phyloP scores from a whole-genome alignment of 1,140 invertebrate genomes.

The Drosophila santomea region DNA sequence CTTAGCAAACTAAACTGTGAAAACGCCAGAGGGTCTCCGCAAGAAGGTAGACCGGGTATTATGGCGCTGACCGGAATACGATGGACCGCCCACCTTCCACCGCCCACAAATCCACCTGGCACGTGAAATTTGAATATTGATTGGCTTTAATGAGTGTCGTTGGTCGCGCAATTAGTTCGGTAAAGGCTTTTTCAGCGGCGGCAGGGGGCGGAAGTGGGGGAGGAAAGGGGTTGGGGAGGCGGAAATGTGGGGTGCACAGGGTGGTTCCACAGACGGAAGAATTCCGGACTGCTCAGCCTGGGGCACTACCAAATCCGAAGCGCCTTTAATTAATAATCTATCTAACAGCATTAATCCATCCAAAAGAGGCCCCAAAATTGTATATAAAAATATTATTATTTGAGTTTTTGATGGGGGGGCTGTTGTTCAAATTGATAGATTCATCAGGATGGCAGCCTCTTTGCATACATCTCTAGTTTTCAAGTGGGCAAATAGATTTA shows the following conservation, averaged over 20 bases:
- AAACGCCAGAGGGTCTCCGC: slow-evolving; percentile 48
- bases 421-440: too few species aligned
- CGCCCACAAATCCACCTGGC: background rate
- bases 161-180: slow-evolving; percentile 67
- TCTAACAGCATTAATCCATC: too few species aligned
- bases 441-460: too few species aligned
- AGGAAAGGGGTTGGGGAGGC: slow-evolving; percentile 5
- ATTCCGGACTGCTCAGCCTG: too few species aligned
- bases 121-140: slow-evolving; percentile 78
- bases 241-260: slow-evolving; percentile 8
- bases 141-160: slow-evolving; percentile 77
- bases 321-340: too few species aligned
- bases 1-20: slow-evolving; percentile 79
- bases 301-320: too few species aligned
- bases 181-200: background rate
- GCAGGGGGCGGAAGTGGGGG: too few species aligned
- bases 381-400: too few species aligned
- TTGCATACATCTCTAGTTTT: too few species aligned
- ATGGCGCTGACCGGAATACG: slow-evolving; percentile 27
- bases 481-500: background rate
- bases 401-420: too few species aligned
- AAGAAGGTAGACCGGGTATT: slow-evolving; percentile 1
- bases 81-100: background rate
- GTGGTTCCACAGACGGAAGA: slow-evolving; percentile 1
- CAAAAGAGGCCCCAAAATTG: too few species aligned